Percentiles rank a stretch among this genome's conserved stretches.
These are phyloP conservation scores for Holocentrus rufus DNA, from an alignment of 2,797 vertebrate species.

Conservation along the genomic window DNA sequence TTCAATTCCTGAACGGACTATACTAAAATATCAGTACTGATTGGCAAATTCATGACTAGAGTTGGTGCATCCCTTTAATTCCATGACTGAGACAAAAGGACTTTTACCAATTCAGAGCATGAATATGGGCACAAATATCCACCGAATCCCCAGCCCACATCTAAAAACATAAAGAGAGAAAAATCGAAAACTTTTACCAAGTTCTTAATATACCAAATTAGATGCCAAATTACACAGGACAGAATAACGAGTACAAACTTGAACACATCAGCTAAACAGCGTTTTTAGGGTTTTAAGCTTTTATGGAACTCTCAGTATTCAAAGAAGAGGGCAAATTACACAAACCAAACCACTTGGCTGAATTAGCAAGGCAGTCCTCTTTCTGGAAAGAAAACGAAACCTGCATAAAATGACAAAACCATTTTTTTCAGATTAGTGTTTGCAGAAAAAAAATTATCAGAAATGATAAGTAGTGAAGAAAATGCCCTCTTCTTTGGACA, in stretches of 20 bases:
- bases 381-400: background rate
- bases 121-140: conserved; percentile 3
- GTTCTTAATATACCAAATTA: conserved; percentile 37
- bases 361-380: background rate
- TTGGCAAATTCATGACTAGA: conserved; percentile 37
- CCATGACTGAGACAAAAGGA: conserved; percentile 24
- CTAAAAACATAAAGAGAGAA: conserved; percentile 11
- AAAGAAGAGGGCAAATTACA: conserved; percentile 29
- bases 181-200: conserved; percentile 18
- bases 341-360: background rate
- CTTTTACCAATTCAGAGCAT: conserved; percentile 19
- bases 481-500: conserved; percentile 45
- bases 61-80: conserved; percentile 23
- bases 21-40: conserved; percentile 23
- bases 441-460: background rate
- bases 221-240: conserved; percentile 51
- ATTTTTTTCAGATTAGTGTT: conserved; percentile 17
- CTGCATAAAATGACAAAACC: background rate
- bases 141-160: conserved; percentile 10
- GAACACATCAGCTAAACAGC: conserved; percentile 32
- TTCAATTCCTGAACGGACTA: conserved; percentile 4
- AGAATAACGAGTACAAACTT: conserved; percentile 29
- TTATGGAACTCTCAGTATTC: conserved; percentile 23
- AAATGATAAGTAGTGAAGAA: conserved; percentile 13
- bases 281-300: conserved; percentile 34